These are phyloP conservation scores for Enteromius trimaculatus DNA, from an alignment of 2,797 vertebrate genomes.

Conservation along the genomic window DNA sequence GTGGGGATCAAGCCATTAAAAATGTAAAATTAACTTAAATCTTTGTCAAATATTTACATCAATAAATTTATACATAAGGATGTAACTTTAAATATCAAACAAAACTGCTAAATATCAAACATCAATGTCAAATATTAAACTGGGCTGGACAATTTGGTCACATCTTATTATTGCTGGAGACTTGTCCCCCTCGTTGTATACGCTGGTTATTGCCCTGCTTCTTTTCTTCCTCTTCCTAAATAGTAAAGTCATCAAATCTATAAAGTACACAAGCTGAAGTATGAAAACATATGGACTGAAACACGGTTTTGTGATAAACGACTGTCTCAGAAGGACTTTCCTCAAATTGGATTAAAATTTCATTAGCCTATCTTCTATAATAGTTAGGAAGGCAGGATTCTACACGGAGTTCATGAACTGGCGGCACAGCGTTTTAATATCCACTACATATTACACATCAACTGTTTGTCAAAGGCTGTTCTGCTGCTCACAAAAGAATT, in stretches of 20 bases:
- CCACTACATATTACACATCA: not conserved
- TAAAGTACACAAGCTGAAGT: not conserved
- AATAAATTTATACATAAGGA: not conserved
- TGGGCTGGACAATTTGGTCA: not conserved
- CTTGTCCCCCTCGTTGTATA: not conserved
- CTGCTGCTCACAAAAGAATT: slow-evolving; percentile 7
- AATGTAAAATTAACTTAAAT: not conserved
- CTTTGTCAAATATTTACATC: not conserved
- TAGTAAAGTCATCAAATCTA: not conserved
- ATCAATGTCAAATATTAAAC: not conserved
- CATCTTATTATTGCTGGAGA: not conserved
- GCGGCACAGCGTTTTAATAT: slow-evolving; percentile 5
- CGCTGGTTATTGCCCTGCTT: not conserved
- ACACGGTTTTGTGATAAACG: not conserved
- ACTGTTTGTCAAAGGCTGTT: slow-evolving; percentile 28
- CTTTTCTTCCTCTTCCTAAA: not conserved
- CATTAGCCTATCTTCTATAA: not conserved
- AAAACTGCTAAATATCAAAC: no score
- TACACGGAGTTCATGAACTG: slow-evolving; percentile 1
- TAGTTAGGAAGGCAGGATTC: slow-evolving; percentile 4
- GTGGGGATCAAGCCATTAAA: not conserved
- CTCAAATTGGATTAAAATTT: not conserved
- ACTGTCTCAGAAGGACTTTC: not conserved
- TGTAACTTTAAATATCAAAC: no score
- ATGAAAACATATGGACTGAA: not conserved